phyloP scores from a whole-genome alignment of 2,888 invertebrate species.

The Dione vanillae region DNA sequence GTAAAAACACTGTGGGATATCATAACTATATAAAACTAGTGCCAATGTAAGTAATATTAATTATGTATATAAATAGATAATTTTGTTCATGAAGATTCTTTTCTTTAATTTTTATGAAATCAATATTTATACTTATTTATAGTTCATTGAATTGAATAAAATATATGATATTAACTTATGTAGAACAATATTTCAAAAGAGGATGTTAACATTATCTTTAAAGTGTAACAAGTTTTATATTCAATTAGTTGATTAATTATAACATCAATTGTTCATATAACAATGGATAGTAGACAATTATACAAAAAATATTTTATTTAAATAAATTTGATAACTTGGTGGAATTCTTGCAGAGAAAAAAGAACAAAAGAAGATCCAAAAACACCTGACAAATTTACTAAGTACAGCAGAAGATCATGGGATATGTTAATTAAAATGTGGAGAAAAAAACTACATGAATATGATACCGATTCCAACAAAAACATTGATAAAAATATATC shows the following conservation, averaged over 20 bases:
- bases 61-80: not conserved
- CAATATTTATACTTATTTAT: not conserved
- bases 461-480: conserved; percentile 82
- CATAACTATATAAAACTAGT: conserved; percentile 88
- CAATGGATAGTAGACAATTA: too few relatives aligned
- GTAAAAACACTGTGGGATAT: conserved; percentile 96
- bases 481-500: conserved; percentile 34
- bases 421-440: conserved; percentile 94
- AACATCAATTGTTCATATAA: too few relatives aligned
- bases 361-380: conserved; percentile 90
- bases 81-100: conserved; percentile 41
- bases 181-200: too few relatives aligned
- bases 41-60: conserved; percentile 84
- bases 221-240: too few relatives aligned
- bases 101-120: not conserved
- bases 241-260: too few relatives aligned
- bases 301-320: too few relatives aligned
- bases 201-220: too few relatives aligned
- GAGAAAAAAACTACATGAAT: conserved; percentile 93
- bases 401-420: conserved; percentile 96
- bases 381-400: conserved; percentile 94
- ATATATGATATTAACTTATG: too few relatives aligned
- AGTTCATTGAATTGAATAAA: too few relatives aligned
- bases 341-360: conserved; percentile 70
- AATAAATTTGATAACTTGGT: too few relatives aligned